Percentiles rank a stretch among this genome's conserved stretches.
phyloP scores from a whole-genome alignment of 2,888 invertebrate genomes.

The Mythimna pallens region DNA sequence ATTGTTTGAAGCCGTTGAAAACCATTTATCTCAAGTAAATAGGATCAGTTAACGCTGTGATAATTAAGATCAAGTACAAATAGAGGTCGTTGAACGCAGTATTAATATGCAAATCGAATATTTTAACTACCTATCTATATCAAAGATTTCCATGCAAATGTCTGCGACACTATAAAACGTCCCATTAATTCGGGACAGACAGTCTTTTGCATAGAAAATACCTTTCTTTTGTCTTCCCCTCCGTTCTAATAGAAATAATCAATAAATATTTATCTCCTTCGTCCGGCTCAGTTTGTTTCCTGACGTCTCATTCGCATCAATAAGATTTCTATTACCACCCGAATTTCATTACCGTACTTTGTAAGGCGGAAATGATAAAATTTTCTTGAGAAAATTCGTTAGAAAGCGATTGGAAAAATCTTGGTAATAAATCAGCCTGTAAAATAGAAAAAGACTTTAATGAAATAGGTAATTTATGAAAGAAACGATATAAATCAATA shows the following conservation, averaged over 20 bases:
- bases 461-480: constrained; percentile 41
- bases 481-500: constrained; percentile 27
- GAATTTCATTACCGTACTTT: constrained; percentile 64
- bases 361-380: constrained; percentile 60
- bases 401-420: constrained; percentile 49
- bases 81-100: constrained; percentile 27
- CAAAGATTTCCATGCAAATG: constrained; percentile 56
- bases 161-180: constrained; percentile 58
- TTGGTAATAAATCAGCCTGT: constrained; percentile 47
- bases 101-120: constrained; percentile 62
- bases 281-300: constrained; percentile 63
- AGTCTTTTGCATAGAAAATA: constrained; percentile 65
- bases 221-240: constrained; percentile 61
- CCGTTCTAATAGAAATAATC: constrained; percentile 62
- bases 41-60: constrained; percentile 26
- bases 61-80: constrained; percentile 42
- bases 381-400: constrained; percentile 47
- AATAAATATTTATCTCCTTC: constrained; percentile 69
- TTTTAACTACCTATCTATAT: constrained; percentile 61
- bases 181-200: constrained; percentile 55
- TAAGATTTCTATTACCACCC: constrained; percentile 65
- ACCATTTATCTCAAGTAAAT: constrained; percentile 20
- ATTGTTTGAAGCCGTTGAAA: background rate
- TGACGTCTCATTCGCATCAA: constrained; percentile 64
- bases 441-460: constrained; percentile 41